Conservation (phyloP, 2,888 invertebrate genomes). For the Meta bourneti region DNA sequence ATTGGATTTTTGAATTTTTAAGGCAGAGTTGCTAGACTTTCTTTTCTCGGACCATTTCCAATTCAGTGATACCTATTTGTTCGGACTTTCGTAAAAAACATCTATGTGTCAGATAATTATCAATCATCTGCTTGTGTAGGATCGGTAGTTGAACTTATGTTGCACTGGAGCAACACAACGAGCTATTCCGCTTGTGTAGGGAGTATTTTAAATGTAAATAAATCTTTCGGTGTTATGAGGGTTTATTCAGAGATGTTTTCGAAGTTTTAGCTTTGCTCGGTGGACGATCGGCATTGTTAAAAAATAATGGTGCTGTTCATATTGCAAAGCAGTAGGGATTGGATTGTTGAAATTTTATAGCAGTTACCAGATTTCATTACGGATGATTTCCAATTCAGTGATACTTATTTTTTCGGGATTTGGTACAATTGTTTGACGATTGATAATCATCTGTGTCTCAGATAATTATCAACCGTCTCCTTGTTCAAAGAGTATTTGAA, state of each 20-base stretch:
- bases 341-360: too few species aligned
- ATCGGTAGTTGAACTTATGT: too few species aligned
- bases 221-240: not conserved
- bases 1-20: too few species aligned
- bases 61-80: slow-evolving; percentile 25
- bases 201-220: not conserved
- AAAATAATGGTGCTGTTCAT: too few species aligned
- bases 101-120: not conserved
- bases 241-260: too few species aligned
- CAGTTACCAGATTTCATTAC: too few species aligned
- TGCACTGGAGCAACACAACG: not conserved
- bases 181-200: not conserved
- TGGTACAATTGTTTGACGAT: too few species aligned
- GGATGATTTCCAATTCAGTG: too few species aligned
- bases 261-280: not conserved
- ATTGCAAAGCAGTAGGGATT: too few species aligned
- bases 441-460: slow-evolving; percentile 15
- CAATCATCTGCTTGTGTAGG: not conserved
- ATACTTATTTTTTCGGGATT: slow-evolving; percentile 31
- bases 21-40: too few species aligned
- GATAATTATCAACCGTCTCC: not conserved
- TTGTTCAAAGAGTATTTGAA: not conserved
- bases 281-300: not conserved
- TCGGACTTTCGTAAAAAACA: slow-evolving; percentile 44
- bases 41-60: slow-evolving; percentile 6